Evolutionary conservation across 2,888 invertebrate species (phyloP), one percentile per base, ranked within the genome.

Genomic region (Camptogramma bilineatum): DNA sequence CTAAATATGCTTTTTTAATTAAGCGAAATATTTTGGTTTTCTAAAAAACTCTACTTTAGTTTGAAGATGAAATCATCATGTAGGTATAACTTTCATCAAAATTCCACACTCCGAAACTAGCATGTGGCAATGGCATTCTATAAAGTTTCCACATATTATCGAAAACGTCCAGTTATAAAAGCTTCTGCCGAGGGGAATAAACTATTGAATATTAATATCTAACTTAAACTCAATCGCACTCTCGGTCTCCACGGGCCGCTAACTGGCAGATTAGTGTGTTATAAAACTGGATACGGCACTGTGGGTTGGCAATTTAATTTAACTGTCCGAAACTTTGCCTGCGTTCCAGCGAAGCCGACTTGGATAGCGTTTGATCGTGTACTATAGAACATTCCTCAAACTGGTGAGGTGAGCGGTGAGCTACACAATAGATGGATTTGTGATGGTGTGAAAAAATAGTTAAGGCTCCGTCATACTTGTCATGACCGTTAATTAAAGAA

Each of bases 261-360:
- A 71, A 68, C 71, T 65, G 63, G 62, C 57, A 69, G 68, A 71
- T 71, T 65, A 71, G 63, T 66, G 71, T 55, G 70, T 69, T 68
- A 68, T 71, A 69, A 69, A 71, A 72, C 66, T 57, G 64, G 64
- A 59, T 64, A 62, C 18, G 39, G 50, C 64, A 56, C 46, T 54
- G 53, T 66, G 52, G 48, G 69, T 34, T 58, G 50, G 64, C 66
- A 71, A 71, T 73, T 73, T 71, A 71, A 71, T 73, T 71, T 73
- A 71, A 69, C 71, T 71, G 71, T 65, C 69, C 55, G 55, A 73
- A 73, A 67, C 66, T 73, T 73, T 66, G 66, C 55, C 71, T 56
- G 61, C 63, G 60, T 56, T 57, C 53, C 61, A 44, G 13, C 34
- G 34, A 39, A 62, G 64, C 47, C 64, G 59, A 47, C 64, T 52